Evolutionary conservation across 2,888 invertebrate species (phyloP), one percentile per base, ranked within the genome.

Genomic region (Eupithecia subfuscata): DNA sequence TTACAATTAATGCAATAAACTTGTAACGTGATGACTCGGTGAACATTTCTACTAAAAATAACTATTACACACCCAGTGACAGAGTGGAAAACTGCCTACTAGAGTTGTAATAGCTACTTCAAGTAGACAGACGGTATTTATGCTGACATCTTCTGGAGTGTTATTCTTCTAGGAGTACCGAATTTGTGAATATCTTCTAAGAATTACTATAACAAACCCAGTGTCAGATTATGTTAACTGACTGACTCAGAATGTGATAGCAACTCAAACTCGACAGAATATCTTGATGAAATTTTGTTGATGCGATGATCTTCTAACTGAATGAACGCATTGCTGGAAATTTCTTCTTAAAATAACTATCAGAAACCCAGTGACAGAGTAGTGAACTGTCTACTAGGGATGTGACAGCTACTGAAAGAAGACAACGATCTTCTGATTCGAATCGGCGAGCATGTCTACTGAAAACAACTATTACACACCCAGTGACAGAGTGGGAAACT

Each of bases 181-280:
- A n/a, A 25, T 22, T 56, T 22, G 56, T 25, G 73, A 69, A 22
- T 43, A 12, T 63, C 30, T 63, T 18, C 60, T 43, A 63, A 43
- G 7, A 40, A 25, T 45, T 63, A 70, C 71, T 68, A 60, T 63
- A 69, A 71, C 48, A 73, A 69, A 76, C 76, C 78, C 79, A 82
- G 82, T 83, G 83, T 81, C 81, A 82, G 77, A 71, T 34, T 72
- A 56, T 18, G 6, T 71, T 12, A 65, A 79, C 80, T 83, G 81
- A 80, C 82, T 74, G 11, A 78, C 81, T 82, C 78, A 71, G 75
- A 22, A 22, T 25, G 75, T 70, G 43, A 60, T 40, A 60, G 70
- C 60, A 25, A 52, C 52, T 52, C 9, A 52, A n/a, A 52, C 2
- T 48, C 11, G 18, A 48, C 48, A 48, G 45, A 45, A 11, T 14